These are phyloP conservation scores for Mormyrops boulengeri DNA, from an alignment of 2,797 vertebrate species.

Conservation along the genomic window DNA sequence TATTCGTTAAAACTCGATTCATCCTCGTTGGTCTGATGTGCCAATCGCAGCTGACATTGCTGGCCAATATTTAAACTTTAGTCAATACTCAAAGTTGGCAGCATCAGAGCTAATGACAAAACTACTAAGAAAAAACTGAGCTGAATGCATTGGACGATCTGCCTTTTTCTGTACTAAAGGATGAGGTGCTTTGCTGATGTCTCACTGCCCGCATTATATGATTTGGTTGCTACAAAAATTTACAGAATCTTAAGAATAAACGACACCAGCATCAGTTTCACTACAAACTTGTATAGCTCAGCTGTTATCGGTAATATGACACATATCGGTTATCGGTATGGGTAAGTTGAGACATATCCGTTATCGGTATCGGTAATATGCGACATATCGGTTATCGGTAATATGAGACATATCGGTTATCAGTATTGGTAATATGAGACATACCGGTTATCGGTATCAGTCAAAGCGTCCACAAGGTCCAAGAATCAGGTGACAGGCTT, in stretches of 20 bases:
- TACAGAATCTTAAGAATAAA: background rate
- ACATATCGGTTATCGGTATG: background rate
- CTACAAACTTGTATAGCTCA: background rate
- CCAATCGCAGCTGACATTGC: background rate
- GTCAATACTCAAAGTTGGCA: background rate
- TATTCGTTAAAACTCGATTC: background rate
- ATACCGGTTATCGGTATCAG: background rate
- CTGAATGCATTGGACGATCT: background rate
- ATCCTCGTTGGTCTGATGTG: background rate
- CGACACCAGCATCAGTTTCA: background rate
- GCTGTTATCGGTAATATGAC: background rate
- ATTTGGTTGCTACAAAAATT: background rate
- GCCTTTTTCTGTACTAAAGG: background rate
- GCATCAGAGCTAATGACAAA: background rate
- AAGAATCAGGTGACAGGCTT: background rate
- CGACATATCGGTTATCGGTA: too few species aligned
- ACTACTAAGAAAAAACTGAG: background rate
- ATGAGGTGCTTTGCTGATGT: background rate
- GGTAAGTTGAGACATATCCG: too few species aligned
- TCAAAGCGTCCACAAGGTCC: background rate
- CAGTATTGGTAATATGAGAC: too few species aligned
- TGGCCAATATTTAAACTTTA: background rate
- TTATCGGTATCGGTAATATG: too few species aligned
- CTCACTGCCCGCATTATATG: background rate
- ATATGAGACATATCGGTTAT: too few species aligned